Conservation (phyloP, 53 echinoderm and acorn worm species). For the Echinometra lucunter region DNA sequence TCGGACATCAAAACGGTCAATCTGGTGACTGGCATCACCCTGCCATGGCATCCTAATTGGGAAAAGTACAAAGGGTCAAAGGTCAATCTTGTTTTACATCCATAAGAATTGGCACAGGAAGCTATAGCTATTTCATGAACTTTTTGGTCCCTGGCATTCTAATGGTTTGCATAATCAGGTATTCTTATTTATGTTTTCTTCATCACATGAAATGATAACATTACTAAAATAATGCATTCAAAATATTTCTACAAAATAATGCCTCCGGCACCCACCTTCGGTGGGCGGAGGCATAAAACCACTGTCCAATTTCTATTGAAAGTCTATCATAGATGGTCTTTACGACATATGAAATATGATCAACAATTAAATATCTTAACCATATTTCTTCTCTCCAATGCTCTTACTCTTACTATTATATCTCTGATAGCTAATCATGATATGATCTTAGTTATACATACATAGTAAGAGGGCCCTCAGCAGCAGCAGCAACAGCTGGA, state of each 20-base stretch:
- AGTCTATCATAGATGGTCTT: no score
- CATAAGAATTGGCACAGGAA: not conserved
- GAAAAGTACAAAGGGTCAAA: not conserved
- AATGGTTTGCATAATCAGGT: not conserved
- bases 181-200: not conserved
- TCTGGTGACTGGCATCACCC: constrained; percentile 90
- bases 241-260: no score
- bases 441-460: constrained; percentile 58
- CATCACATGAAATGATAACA: not conserved
- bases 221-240: no score
- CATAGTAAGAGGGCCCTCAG: constrained; percentile 98
- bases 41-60: constrained; percentile 98
- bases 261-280: no score
- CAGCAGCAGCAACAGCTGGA: constrained; percentile 86
- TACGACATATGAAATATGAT: no score
- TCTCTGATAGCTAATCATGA: not conserved
- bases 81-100: not conserved
- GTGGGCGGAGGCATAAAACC: no score
- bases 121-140: not conserved
- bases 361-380: no score
- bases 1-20: constrained; percentile 97
- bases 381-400: no score
- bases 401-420: no score
- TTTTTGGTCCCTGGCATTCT: not conserved
- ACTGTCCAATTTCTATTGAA: no score